These are phyloP conservation scores for Trogon melanurus DNA, from an alignment of 2,113 vertebrate genomes.

Conservation along the genomic window DNA sequence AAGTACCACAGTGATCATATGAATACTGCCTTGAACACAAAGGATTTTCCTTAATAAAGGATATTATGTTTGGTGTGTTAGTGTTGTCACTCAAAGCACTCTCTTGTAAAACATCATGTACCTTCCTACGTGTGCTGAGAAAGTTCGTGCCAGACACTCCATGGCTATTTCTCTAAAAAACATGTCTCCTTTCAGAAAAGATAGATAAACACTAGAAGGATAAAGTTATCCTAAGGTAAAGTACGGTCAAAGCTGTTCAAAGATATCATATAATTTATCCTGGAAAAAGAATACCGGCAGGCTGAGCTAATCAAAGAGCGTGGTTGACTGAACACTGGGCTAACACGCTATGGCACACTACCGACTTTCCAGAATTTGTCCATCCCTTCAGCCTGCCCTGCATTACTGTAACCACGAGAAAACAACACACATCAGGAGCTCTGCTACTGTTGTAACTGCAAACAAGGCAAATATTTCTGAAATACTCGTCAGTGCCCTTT, in stretches of 20 bases:
- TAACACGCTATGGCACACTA: not conserved
- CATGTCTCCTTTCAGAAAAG: not conserved
- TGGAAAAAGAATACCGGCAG: not conserved
- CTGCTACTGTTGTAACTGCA: not conserved
- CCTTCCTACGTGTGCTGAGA: not conserved
- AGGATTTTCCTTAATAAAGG: not conserved
- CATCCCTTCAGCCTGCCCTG: not conserved
- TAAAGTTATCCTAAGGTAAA: conserved; percentile 8
- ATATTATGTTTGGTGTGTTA: not conserved
- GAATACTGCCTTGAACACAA: not conserved
- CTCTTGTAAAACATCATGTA: not conserved
- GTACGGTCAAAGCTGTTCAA: conserved; percentile 3
- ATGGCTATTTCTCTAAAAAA: not conserved
- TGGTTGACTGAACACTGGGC: not conserved
- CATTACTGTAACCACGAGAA: not conserved
- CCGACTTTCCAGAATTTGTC: conserved; percentile 7
- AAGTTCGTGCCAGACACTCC: not conserved
- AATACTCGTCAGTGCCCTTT: not conserved
- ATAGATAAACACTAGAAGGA: not conserved
- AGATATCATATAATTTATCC: conserved; percentile 1
- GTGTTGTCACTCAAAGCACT: not conserved
- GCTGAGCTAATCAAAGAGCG: conserved; percentile 13
- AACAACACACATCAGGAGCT: not conserved
- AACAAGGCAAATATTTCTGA: not conserved
- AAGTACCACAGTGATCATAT: not conserved